These are phyloP conservation scores for human (Homo sapiens) DNA, from an alignment of 2,113 vertebrate species.

Conservation along the genomic window DNA sequence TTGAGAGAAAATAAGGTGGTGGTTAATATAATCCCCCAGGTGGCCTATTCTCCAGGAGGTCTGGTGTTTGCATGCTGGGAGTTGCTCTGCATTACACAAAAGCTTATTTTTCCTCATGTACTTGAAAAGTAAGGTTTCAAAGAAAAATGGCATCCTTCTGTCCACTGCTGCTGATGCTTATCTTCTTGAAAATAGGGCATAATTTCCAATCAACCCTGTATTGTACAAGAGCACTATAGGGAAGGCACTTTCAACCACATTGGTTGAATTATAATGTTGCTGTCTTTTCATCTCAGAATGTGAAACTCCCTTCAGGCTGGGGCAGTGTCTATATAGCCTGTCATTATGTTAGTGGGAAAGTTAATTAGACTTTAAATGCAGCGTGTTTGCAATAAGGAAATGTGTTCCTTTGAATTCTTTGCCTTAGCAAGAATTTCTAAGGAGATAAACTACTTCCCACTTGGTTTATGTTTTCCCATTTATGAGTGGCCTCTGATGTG, in stretches of 20 bases:
- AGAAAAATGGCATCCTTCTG: neutral
- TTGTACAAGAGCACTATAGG: neutral
- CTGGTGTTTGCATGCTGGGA: neutral
- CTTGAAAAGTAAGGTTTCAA: slow-evolving; percentile 43
- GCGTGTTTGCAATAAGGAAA: neutral
- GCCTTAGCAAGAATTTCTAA: neutral
- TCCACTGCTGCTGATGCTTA: neutral
- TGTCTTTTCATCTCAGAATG: neutral
- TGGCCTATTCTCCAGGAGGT: neutral
- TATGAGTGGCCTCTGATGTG: neutral
- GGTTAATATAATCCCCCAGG: neutral
- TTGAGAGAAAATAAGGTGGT: neutral
- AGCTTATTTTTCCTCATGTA: neutral
- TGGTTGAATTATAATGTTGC: neutral
- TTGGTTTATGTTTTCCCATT: neutral
- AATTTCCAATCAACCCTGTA: neutral
- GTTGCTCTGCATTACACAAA: neutral
- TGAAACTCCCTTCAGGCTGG: neutral
- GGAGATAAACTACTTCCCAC: neutral
- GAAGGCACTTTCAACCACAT: neutral
- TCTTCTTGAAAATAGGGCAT: slow-evolving; percentile 13
- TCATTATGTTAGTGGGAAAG: neutral
- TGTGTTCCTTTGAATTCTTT: neutral
- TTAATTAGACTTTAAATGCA: neutral
- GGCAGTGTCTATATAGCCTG: neutral